Conservation (phyloP, 2,113 vertebrate species). For the Arizona elegans region DNA sequence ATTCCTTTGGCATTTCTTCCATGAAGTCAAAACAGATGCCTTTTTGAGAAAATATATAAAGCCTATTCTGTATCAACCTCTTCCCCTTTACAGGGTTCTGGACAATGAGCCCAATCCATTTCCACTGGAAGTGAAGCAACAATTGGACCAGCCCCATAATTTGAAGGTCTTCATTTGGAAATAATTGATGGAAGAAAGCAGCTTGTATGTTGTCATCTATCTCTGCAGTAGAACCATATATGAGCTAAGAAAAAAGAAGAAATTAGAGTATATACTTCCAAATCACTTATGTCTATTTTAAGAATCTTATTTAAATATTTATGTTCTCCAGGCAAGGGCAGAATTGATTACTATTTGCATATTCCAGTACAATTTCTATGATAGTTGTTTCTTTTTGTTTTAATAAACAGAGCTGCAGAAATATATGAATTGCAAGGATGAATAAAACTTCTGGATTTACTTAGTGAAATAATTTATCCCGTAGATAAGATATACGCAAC, state of each 20-base stretch:
- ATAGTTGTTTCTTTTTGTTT: not conserved
- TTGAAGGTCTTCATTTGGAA: not conserved
- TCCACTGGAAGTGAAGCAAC: not conserved
- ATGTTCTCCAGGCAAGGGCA: not conserved
- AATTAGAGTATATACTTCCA: not conserved
- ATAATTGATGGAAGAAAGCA: not conserved
- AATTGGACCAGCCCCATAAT: not conserved
- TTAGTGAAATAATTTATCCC: no score
- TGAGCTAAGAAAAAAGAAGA: not conserved
- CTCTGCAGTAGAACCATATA: not conserved
- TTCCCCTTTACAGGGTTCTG: not conserved
- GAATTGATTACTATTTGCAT: not conserved
- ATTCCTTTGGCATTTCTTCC: not conserved
- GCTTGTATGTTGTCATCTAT: not conserved
- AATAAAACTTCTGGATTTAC: not conserved
- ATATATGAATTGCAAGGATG: not conserved
- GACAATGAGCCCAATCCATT: not conserved
- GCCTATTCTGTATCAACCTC: not conserved
- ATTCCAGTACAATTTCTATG: not conserved
- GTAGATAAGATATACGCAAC: no score
- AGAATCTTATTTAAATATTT: not conserved
- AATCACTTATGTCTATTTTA: not conserved
- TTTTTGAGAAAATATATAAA: not conserved
- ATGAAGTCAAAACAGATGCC: not conserved
- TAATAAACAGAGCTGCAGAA: not conserved